Conservation (phyloP, 1,140 invertebrate species). For the Chrysoperla carnea region DNA sequence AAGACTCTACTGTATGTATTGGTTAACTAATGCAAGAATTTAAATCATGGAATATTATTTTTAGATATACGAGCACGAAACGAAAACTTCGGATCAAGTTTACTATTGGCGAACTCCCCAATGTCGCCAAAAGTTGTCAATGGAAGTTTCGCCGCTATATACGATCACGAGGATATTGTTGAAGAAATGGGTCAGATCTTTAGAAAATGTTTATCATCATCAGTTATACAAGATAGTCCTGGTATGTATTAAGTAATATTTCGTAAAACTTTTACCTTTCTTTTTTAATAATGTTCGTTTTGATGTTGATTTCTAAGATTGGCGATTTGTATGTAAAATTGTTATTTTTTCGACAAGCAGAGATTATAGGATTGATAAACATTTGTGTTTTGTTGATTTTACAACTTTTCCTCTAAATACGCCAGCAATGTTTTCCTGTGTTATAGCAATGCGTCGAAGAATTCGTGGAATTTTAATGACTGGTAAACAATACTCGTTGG, state of each 20-base stretch:
- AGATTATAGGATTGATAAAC: too few species aligned
- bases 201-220: conserved; percentile 41
- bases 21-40: background rate
- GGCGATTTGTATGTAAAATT: too few species aligned
- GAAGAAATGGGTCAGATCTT: conserved; percentile 61
- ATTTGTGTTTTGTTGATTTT: too few species aligned
- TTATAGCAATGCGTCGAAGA: conserved; percentile 54
- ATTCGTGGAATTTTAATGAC: conserved; percentile 74
- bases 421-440: too few species aligned
- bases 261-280: too few species aligned
- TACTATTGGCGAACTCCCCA: conserved; percentile 82
- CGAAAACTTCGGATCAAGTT: conserved; percentile 81
- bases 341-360: too few species aligned
- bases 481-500: conserved; percentile 77
- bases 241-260: conserved; percentile 38
- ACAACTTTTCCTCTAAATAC: too few species aligned
- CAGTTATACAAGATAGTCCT: conserved; percentile 58
- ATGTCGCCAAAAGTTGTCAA: conserved; percentile 96
- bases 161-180: conserved; percentile 72
- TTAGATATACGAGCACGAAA: conserved; percentile 63
- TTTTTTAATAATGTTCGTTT: background rate
- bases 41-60: conserved; percentile 2
- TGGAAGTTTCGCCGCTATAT: conserved; percentile 88
- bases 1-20: too few species aligned
- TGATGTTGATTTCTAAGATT: background rate